A percentile compares a stretch with the other conserved stretches of the same genome.
These are phyloP conservation scores for Gymnoscopelus braueri DNA, from an alignment of 2,797 vertebrate species.

Conservation along the genomic window DNA sequence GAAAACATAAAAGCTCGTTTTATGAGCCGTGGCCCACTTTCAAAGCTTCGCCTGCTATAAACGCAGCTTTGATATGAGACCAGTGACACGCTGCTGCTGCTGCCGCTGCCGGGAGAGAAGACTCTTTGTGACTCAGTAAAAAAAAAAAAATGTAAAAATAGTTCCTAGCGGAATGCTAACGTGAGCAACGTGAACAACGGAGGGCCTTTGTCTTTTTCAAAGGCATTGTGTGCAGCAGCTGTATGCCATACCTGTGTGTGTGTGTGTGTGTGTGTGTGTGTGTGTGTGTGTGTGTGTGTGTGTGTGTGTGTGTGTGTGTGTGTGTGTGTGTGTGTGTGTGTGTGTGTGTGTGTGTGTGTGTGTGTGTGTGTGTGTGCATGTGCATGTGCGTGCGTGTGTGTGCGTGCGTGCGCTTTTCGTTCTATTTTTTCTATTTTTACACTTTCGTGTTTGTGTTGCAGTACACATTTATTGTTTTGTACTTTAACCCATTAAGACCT, in stretches of 20 bases:
- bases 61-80: slow-evolving; percentile 78
- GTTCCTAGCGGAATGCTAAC: slow-evolving; percentile 70
- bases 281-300: neutral
- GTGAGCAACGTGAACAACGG: slow-evolving; percentile 50
- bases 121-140: slow-evolving; percentile 78
- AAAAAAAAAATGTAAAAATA: slow-evolving; percentile 73
- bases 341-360: slow-evolving; percentile 46
- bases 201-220: slow-evolving; percentile 66
- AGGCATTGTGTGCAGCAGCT: slow-evolving; percentile 59
- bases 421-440: no score
- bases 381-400: slow-evolving; percentile 38
- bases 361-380: neutral
- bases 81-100: slow-evolving; percentile 70
- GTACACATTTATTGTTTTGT: no score
- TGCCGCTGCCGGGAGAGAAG: slow-evolving; percentile 45
- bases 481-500: no score
- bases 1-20: slow-evolving; percentile 69
- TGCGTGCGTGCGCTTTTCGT: slow-evolving; percentile 3
- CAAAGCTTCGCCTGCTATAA: slow-evolving; percentile 77
- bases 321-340: slow-evolving; percentile 24
- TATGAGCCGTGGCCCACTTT: slow-evolving; percentile 79
- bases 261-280: slow-evolving; percentile 13
- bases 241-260: slow-evolving; percentile 31
- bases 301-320: slow-evolving; percentile 4
- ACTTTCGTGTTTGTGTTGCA: no score